Evolutionary conservation across 1,140 invertebrate genomes (phyloP).

Genomic region (Hylaeus volcanicus): DNA sequence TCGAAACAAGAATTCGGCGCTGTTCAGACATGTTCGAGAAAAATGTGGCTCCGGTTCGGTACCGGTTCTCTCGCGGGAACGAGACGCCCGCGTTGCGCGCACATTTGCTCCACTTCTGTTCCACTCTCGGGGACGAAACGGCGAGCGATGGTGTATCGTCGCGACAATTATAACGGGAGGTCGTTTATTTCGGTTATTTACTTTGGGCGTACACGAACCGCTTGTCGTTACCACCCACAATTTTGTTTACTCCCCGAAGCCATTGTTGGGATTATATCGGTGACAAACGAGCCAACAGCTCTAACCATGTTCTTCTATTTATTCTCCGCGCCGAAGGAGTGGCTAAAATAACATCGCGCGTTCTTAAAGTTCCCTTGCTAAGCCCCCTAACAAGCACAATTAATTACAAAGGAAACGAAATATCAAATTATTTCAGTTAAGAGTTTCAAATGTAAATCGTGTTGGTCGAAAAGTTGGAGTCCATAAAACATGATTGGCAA

Average conservation of each 20-base stretch:
- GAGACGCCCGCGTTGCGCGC: conserved; percentile 15
- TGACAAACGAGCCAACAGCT: conserved; percentile 30
- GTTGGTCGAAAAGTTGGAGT: no score
- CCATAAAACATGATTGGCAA: no score
- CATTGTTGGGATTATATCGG: conserved; percentile 46
- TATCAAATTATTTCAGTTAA: neutral
- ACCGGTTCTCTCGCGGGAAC: conserved; percentile 11
- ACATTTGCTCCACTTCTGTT: conserved; percentile 39
- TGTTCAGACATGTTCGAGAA: neutral
- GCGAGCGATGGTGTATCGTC: conserved; percentile 33
- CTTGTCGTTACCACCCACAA: conserved; percentile 51
- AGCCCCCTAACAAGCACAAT: neutral
- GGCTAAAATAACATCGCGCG: conserved; percentile 3
- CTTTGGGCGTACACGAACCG: conserved; percentile 50
- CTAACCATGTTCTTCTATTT: conserved; percentile 8
- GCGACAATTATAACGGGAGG: conserved; percentile 62
- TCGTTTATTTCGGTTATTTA: conserved; percentile 65
- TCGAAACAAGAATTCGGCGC: neutral
- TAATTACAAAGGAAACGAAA: neutral
- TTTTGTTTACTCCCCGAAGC: conserved; percentile 41
- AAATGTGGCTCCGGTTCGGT: conserved; percentile 16
- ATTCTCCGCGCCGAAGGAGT: neutral
- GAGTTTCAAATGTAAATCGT: no score
- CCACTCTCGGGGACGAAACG: conserved; percentile 25
- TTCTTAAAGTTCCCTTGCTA: no score